Evolutionary conservation across 2,113 vertebrate genomes (phyloP), one percentile per base, ranked within the genome.

Genomic region (Seriola dumerili): DNA sequence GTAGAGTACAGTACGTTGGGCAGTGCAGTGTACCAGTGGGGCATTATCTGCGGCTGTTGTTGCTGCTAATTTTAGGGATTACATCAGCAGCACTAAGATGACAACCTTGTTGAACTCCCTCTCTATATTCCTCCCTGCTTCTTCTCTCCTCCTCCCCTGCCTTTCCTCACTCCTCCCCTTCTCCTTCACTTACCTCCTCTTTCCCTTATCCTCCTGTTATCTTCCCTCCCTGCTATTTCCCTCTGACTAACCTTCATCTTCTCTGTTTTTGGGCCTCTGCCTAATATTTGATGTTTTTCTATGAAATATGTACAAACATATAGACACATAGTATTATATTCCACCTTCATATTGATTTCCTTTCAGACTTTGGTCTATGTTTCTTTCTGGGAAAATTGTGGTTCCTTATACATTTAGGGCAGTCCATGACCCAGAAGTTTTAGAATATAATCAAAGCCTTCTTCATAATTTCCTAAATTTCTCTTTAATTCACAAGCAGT

Each of bases 21-120:
- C 79, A 76, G 74, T n/a, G 1, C 58, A 0, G 72, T 72, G 78
- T 75, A 89, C 84, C 85, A 78, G 42, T 57, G 78, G 75, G 80
- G 40, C 72, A 91, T 94, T 90, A 83, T 90, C 88, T 95, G 93
- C 87, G 75, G 89, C 94, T 92, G 95, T 89, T 96, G 94, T 95
- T 96, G 94, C 92, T 94, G 89, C 89, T 98, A 97, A 97, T 97
- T 98, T 97, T 97, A 97, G 96, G 95, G 95, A 96, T 98, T 96
- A 97, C 97, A 96, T 98, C 97, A 97, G 95, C 95, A 81, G 94
- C 90, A 59, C 92, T 93, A 93, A 96, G 93, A 95, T 96, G 95
- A 95, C 95, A 94, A 96, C 90, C 95, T 94, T 90, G 91, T 88
- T 95, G 91, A 46, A 89, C 89, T 89, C 66, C 34, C 58, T 42